phyloP scores from a whole-genome alignment of 2,113 vertebrate species.

The Cryptomyrus ogoouensis region DNA sequence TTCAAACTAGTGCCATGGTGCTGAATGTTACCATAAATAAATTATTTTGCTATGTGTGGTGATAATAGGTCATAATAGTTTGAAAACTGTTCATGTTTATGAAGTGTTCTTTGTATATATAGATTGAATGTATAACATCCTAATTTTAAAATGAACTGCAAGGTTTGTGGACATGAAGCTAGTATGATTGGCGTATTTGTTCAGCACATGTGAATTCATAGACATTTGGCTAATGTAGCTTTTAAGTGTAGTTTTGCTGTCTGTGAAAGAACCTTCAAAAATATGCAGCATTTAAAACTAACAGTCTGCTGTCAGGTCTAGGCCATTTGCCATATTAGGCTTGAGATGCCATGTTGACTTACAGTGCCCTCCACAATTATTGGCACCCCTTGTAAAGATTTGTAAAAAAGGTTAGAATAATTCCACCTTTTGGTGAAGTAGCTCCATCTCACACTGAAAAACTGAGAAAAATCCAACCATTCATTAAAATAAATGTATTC shows the following conservation, averaged over 20 bases:
- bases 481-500: too few species aligned
- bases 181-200: conserved; percentile 19
- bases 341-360: background rate
- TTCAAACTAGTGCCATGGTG: background rate
- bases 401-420: too few species aligned
- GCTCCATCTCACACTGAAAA: too few species aligned
- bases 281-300: conserved; percentile 6
- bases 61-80: background rate
- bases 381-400: too few species aligned
- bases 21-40: background rate
- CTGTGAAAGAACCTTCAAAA: conserved; percentile 1
- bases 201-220: conserved; percentile 18
- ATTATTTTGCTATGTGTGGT: background rate
- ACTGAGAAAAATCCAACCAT: too few species aligned
- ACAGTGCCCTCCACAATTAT: background rate
- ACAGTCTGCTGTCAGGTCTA: background rate
- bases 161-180: background rate
- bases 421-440: too few species aligned
- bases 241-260: background rate
- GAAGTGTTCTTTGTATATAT: background rate
- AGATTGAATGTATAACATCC: background rate
- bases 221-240: conserved; percentile 4
- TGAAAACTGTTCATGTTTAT: background rate
- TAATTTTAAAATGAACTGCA: too few species aligned
- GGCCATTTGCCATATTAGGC: background rate